Percentiles rank a stretch among this genome's conserved stretches.
Evolutionary conservation across 2,797 vertebrate species (phyloP).

Genomic region (Fratercula arctica): DNA sequence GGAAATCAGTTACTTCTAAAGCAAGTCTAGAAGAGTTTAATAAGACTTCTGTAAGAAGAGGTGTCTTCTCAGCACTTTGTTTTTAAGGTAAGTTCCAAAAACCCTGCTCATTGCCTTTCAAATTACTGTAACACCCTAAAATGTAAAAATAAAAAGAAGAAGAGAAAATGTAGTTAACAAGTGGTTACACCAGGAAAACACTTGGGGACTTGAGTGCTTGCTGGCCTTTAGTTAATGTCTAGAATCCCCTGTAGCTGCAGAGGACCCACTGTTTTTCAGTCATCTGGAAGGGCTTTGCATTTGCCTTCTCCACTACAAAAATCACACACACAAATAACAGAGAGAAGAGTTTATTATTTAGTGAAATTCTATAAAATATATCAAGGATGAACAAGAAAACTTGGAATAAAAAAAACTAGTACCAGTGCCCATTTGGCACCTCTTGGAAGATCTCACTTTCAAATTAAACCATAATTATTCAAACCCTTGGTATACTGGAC

Average conservation of each 20-base stretch:
- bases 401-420: constrained; percentile 76
- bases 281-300: constrained; percentile 99
- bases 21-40: constrained; percentile 79
- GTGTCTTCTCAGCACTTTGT: constrained; percentile 79
- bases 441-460: constrained; percentile 70
- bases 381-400: constrained; percentile 83
- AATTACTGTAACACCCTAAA: constrained; percentile 86
- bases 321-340: constrained; percentile 99
- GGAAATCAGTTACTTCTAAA: constrained; percentile 77
- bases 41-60: constrained; percentile 78
- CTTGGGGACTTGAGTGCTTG: constrained; percentile 91
- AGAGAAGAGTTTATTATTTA: constrained; percentile 97
- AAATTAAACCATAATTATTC: constrained; percentile 59
- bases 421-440: constrained; percentile 82
- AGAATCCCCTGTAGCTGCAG: constrained; percentile 98
- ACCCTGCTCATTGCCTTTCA: constrained; percentile 81
- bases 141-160: constrained; percentile 85
- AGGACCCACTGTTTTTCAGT: constrained; percentile 95
- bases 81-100: constrained; percentile 77
- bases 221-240: constrained; percentile 95
- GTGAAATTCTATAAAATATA: constrained; percentile 83
- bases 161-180: constrained; percentile 86
- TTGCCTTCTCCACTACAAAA: constrained; percentile 99
- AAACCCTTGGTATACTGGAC: constrained; percentile 82
- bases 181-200: constrained; percentile 93